Conservation (phyloP, 2,888 invertebrate genomes). For the Hirtodrosophila confusa region DNA sequence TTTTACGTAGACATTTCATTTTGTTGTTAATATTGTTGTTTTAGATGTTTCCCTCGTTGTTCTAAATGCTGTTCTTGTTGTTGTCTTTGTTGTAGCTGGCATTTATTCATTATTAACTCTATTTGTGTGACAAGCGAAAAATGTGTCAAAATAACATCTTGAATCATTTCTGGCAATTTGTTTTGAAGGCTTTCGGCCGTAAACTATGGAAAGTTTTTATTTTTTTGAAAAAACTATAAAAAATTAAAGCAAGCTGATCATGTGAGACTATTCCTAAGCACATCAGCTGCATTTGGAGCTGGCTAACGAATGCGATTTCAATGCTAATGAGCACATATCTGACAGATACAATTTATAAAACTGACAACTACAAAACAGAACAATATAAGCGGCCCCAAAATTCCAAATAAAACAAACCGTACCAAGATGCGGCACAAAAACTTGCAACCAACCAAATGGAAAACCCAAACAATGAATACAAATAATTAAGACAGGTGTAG, state of each 20-base stretch:
- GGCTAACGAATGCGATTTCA: conserved; percentile 53
- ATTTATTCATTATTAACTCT: conserved; percentile 75
- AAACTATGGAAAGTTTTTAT: conserved; percentile 13
- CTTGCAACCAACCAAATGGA: conserved; percentile 56
- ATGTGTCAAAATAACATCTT: conserved; percentile 60
- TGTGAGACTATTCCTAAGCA: conserved; percentile 7
- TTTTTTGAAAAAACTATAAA: background rate
- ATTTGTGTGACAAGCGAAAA: conserved; percentile 57
- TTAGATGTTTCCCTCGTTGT: conserved; percentile 20
- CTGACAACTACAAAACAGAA: conserved; percentile 59
- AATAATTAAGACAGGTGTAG: background rate
- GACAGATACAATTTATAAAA: conserved; percentile 79
- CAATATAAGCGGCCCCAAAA: conserved; percentile 40
- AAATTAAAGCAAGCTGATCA: conserved; percentile 21
- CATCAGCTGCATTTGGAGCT: conserved; percentile 28
- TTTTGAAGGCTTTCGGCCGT: conserved; percentile 12
- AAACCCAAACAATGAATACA: conserved; percentile 40
- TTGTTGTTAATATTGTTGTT: conserved; percentile 6
- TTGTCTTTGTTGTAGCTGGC: conserved; percentile 15
- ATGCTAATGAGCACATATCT: conserved; percentile 80
- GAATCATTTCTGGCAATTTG: conserved; percentile 46
- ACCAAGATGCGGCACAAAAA: conserved; percentile 32
- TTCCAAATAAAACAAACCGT: conserved; percentile 7
- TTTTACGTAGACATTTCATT: conserved; percentile 16
- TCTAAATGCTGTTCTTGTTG: conserved; percentile 7